phyloP scores from a whole-genome alignment of 2,888 invertebrate species.

The Drosophila incognita region DNA sequence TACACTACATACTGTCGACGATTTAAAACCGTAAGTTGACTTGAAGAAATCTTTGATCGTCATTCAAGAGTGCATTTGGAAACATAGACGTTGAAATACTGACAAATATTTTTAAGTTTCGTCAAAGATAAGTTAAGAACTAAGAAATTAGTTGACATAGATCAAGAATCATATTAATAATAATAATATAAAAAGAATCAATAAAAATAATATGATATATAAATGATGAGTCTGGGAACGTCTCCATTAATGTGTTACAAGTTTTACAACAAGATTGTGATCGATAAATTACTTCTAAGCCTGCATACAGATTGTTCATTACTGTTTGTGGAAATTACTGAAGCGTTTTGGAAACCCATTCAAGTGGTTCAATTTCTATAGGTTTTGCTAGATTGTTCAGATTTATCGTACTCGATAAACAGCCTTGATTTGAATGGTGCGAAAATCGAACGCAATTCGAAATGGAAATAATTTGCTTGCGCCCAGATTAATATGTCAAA shows the following conservation, averaged over 20 bases:
- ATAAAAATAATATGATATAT: too few relatives aligned
- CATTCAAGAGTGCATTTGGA: not conserved
- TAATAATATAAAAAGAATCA: too few relatives aligned
- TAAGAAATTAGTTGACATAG: not conserved
- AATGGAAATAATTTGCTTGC: conserved; percentile 29
- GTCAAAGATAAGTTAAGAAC: not conserved
- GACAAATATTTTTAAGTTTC: not conserved
- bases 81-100: not conserved
- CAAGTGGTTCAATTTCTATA: not conserved
- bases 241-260: not conserved
- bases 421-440: conserved; percentile 1
- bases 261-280: not conserved
- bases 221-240: not conserved
- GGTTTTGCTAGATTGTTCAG: not conserved
- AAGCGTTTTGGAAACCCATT: not conserved
- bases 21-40: not conserved
- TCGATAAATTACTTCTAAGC: not conserved
- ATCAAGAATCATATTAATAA: not conserved
- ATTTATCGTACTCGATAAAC: not conserved
- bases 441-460: conserved; percentile 1
- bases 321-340: not conserved
- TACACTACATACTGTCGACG: not conserved
- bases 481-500: conserved; percentile 23
- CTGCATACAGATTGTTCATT: not conserved
- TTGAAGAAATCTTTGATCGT: not conserved